Evolutionary conservation across 2,888 invertebrate species (phyloP), one percentile per base, ranked within the genome.

Genomic region (Eilema caniola): DNA sequence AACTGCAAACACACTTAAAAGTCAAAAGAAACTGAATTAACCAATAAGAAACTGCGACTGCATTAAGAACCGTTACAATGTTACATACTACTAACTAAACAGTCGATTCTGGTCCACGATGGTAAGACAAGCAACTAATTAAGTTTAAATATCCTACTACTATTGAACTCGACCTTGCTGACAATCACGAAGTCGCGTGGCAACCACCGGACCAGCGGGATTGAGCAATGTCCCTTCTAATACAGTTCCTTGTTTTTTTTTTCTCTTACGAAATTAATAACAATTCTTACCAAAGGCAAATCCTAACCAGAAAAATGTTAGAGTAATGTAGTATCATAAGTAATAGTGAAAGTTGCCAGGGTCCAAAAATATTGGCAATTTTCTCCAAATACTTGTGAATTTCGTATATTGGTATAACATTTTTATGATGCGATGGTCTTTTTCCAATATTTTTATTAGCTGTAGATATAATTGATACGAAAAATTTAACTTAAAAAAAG

Each of bases 171-270:
- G 82, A 85, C 89, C 89, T 88, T 87, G 87, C 73, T 71, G 77
- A 81, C 77, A 86, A 82, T 83, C 86, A 84, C 82, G 82, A 85
- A 74, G 77, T 75, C 77, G 76, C 77, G 71, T 62, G 66, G 70
- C 80, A 79, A 76, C 77, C 72, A 76, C 77, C 72, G 65, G 69
- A 70, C 68, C 71, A 70, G 66, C 60, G 47, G 33, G 33, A 74
- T 89, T 87, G 79, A 76, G 86, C 81, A 89, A 89, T 80, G 76
- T 83, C 87, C 89, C 87, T 88, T 89, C 89, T 87, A 88, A 86
- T 82, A 80, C 76, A 72, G 76, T 82, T 86, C 78, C 81, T 81
- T 79, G 69, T 71, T 78, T 74, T 68, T 73, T 74, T 77, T 68
- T 73, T 74, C 76, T 69, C 37, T 67, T 72, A 60, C 69, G 37